Percentiles rank a stretch among this genome's conserved stretches.
phyloP scores from a whole-genome alignment of 2,888 invertebrate genomes.

The Lacanobia oleracea region DNA sequence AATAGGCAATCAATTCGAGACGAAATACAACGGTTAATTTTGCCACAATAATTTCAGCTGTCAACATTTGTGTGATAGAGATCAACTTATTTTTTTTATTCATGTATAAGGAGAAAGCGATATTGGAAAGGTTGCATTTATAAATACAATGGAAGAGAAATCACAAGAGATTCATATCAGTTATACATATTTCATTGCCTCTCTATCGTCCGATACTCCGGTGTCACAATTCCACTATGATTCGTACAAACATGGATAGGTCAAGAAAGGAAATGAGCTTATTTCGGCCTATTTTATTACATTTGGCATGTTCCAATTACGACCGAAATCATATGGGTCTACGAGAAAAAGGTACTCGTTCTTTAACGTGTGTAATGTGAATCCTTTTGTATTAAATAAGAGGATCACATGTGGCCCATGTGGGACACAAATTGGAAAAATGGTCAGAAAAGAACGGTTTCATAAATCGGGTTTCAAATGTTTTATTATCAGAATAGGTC shows the following conservation, averaged over 20 bases:
- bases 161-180: slow-evolving; percentile 24
- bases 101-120: slow-evolving; percentile 18
- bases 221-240: slow-evolving; percentile 30
- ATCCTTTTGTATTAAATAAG: slow-evolving; percentile 48
- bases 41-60: slow-evolving; percentile 2
- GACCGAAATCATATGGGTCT: slow-evolving; percentile 55
- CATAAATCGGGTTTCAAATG: slow-evolving; percentile 20
- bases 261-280: slow-evolving; percentile 55
- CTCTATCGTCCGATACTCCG: not conserved
- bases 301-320: slow-evolving; percentile 59
- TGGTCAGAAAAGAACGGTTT: slow-evolving; percentile 5
- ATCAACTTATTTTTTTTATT: slow-evolving; percentile 14
- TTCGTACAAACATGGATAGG: slow-evolving; percentile 41
- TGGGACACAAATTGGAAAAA: slow-evolving; percentile 31
- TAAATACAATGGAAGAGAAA: slow-evolving; percentile 39
- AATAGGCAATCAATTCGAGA: slow-evolving; percentile 13
- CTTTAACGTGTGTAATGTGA: slow-evolving; percentile 38
- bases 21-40: slow-evolving; percentile 3
- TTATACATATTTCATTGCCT: not conserved
- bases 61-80: slow-evolving; percentile 18
- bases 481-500: slow-evolving; percentile 7
- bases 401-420: slow-evolving; percentile 36
- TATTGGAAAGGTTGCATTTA: not conserved
- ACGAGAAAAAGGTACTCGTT: slow-evolving; percentile 48
- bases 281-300: slow-evolving; percentile 49